phyloP scores from a whole-genome alignment of 1,140 invertebrate genomes.

The Coptotermes formosanus region DNA sequence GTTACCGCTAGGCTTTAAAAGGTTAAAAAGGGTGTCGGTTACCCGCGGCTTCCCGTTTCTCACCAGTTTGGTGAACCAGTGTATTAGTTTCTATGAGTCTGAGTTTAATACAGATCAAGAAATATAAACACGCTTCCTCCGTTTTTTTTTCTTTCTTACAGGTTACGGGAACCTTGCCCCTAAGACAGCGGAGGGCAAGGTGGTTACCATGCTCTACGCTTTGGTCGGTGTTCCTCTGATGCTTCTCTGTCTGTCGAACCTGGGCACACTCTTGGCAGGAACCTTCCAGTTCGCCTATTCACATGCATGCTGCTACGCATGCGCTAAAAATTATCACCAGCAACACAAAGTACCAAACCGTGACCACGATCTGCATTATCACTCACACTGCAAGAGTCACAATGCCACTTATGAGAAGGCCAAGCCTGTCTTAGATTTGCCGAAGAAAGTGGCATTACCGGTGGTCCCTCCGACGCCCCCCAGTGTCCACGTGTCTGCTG shows the following conservation, averaged over 20 bases:
- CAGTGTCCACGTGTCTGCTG: neutral
- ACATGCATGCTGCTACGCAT: constrained; percentile 58
- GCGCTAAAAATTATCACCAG: constrained; percentile 34
- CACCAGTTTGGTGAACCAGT: too few species aligned
- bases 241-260: constrained; percentile 80
- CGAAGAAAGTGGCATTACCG: neutral
- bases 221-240: constrained; percentile 81
- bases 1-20: too few species aligned
- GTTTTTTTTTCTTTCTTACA: constrained; percentile 43
- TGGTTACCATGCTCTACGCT: constrained; percentile 85
- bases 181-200: constrained; percentile 71
- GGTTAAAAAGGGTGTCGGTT: too few species aligned
- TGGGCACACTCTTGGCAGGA: constrained; percentile 76
- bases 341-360: constrained; percentile 22
- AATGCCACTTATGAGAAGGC: neutral
- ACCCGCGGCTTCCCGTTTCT: too few species aligned
- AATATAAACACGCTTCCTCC: too few species aligned
- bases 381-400: neutral
- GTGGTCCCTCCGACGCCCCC: neutral
- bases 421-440: neutral
- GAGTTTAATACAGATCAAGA: too few species aligned
- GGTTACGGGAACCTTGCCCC: constrained; percentile 79
- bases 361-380: neutral
- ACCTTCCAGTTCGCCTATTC: constrained; percentile 70
- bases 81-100: too few species aligned